Evolutionary conservation across 2,888 invertebrate genomes (phyloP).

Genomic region (Tortrix viridana): DNA sequence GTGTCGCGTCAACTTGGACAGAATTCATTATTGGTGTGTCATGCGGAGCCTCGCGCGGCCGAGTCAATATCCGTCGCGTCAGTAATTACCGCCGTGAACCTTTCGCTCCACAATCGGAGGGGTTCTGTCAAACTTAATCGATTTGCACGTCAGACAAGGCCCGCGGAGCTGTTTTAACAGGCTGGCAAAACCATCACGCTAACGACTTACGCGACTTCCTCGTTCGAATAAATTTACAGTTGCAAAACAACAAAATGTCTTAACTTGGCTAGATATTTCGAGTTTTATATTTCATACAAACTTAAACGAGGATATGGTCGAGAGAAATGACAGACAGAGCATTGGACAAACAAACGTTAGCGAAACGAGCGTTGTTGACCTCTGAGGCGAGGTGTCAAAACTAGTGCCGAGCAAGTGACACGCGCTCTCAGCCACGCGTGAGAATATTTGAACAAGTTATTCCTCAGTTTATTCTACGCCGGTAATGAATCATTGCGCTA

Average conservation of each 20-base stretch:
- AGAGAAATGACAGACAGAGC: conserved; percentile 50
- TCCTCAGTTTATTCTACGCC: conserved; percentile 75
- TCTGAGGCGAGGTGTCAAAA: conserved; percentile 73
- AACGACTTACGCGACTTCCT: conserved; percentile 62
- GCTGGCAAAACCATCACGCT: conserved; percentile 62
- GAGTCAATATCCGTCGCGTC: conserved; percentile 56
- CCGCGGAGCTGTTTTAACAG: conserved; percentile 57
- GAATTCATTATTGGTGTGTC: conserved; percentile 76
- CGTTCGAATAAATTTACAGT: conserved; percentile 53
- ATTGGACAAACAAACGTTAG: conserved; percentile 70
- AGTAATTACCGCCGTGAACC: conserved; percentile 69
- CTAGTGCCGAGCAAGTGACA: conserved; percentile 73
- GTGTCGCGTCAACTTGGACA: conserved; percentile 69
- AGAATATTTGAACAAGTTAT: conserved; percentile 79
- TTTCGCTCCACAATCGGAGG: conserved; percentile 66
- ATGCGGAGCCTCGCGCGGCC: conserved; percentile 52
- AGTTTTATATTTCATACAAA: background rate
- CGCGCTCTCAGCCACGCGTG: conserved; percentile 71
- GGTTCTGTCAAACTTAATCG: conserved; percentile 78
- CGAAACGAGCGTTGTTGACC: conserved; percentile 75
- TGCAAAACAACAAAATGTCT: conserved; percentile 52
- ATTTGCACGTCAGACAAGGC: conserved; percentile 67
- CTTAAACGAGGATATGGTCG: conserved; percentile 39
- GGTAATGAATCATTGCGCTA: conserved; percentile 81
- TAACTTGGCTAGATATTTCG: background rate